A percentile compares a stretch with the other conserved stretches of the same genome.
Evolutionary conservation across 2,113 vertebrate genomes (phyloP).

Genomic region (Astur gentilis): DNA sequence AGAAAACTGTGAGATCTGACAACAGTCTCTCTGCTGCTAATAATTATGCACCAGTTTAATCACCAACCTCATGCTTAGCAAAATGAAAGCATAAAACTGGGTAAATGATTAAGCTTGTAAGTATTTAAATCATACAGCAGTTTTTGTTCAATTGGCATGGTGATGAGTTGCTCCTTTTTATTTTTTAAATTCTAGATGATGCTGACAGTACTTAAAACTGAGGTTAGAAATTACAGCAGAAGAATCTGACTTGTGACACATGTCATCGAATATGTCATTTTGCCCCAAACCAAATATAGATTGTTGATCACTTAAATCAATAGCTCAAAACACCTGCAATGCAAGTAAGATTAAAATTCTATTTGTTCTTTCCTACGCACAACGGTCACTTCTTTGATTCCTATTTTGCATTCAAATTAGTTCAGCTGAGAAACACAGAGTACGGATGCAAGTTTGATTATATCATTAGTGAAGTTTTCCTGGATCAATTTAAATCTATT

Average conservation of each 20-base stretch:
- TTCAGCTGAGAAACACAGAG: background rate
- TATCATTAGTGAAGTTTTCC: constrained; percentile 1
- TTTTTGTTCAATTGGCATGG: constrained; percentile 71
- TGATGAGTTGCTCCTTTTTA: constrained; percentile 69
- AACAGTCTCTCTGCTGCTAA: constrained; percentile 74
- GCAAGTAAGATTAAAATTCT: constrained; percentile 48
- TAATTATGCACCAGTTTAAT: constrained; percentile 78
- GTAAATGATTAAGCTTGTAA: constrained; percentile 76
- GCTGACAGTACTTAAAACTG: constrained; percentile 70
- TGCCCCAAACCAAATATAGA: constrained; percentile 51
- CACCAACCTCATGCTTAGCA: constrained; percentile 70
- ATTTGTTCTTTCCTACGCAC: background rate
- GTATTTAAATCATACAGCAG: constrained; percentile 79
- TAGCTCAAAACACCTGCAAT: constrained; percentile 40
- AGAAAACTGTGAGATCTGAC: constrained; percentile 74
- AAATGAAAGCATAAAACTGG: constrained; percentile 72
- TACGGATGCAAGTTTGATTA: background rate
- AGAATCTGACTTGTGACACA: constrained; percentile 64
- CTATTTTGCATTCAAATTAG: constrained; percentile 16
- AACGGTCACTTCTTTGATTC: constrained; percentile 7
- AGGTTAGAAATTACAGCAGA: constrained; percentile 69
- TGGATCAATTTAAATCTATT: constrained; percentile 21
- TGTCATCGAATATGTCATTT: constrained; percentile 57
- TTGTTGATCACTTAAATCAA: constrained; percentile 52
- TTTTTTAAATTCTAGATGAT: constrained; percentile 71